Base-by-base conservation (phyloP, 2,797 vertebrate genomes). In the Melopsittacus undulatus region DNA sequence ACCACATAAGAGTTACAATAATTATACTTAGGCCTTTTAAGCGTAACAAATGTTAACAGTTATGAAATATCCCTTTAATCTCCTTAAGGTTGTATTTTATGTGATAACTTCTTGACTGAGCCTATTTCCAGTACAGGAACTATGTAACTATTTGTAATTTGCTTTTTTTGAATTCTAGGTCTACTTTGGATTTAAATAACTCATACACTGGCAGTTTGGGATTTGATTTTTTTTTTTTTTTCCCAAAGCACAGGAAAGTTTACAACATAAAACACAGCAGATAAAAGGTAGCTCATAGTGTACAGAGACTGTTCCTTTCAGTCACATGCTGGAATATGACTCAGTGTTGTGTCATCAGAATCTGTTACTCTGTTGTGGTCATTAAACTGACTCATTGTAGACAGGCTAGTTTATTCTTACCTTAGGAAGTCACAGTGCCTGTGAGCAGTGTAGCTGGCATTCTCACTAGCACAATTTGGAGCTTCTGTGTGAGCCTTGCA, bases 261-360 rank as follows among this genome's bases (percentile, higher is more conserved):
- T 78, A 38, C 14, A 4, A 38, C n/a, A 20, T 74, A 49, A 73
- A 88, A 72, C n/a, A 23, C 24, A 54, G 45, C 4, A 24, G 84
- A 83, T 57, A 74, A 77, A 83, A 26, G 30, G 20, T 5, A 85
- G 45, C 26, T 77, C 0, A 0, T 13, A 34, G 56, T 61, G 22
- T 62, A 81, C 11, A 66, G 67, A 83, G 36, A 30, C 11, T 64
- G 66, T 86, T 95, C 57, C 72, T 75, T 87, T 56, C 76, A 67
- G 88, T 95, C 92, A 92, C 63, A 24, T 79, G 89, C 62, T 12
- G 61, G 46, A 95, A 34, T 56, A n/a, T 95, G 94, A 96, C 80
- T 95, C 88, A 95, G 73, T 59, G 68, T 66, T 83, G 38, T 73
- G 62, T 95, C 93, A 96, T 73, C 83, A 90, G 80, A 72, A 90